phyloP scores from a whole-genome alignment of 2,797 vertebrate genomes.

The Bothrops alternatus region DNA sequence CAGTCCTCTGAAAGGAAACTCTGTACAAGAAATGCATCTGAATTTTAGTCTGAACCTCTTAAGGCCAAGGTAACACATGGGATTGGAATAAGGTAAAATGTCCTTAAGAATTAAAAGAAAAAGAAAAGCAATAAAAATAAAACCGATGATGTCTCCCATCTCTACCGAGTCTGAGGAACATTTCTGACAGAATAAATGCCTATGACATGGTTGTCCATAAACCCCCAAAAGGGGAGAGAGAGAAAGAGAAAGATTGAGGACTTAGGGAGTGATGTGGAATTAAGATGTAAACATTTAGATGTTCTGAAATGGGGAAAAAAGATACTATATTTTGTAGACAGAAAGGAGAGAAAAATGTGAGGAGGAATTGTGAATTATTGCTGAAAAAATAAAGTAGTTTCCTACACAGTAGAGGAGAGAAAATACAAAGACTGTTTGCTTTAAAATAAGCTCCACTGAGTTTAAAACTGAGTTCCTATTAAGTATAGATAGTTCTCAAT shows the following conservation, averaged over 20 bases:
- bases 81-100: not conserved
- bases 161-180: not conserved
- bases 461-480: not conserved
- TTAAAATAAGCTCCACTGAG: not conserved
- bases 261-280: not conserved
- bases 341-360: not conserved
- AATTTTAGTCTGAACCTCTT: not conserved
- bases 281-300: not conserved
- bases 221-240: not conserved
- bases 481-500: not conserved
- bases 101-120: not conserved
- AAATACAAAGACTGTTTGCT: not conserved
- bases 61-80: not conserved
- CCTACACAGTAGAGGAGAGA: not conserved
- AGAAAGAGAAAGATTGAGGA: not conserved
- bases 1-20: not conserved
- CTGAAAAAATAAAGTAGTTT: not conserved
- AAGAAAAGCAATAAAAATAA: not conserved
- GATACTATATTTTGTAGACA: not conserved
- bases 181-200: not conserved
- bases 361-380: not conserved
- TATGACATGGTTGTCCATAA: not conserved
- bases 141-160: not conserved
- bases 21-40: not conserved
- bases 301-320: not conserved